Evolutionary conservation across 1,140 invertebrate species (phyloP).

Genomic region (Trichonephila inaurata): DNA sequence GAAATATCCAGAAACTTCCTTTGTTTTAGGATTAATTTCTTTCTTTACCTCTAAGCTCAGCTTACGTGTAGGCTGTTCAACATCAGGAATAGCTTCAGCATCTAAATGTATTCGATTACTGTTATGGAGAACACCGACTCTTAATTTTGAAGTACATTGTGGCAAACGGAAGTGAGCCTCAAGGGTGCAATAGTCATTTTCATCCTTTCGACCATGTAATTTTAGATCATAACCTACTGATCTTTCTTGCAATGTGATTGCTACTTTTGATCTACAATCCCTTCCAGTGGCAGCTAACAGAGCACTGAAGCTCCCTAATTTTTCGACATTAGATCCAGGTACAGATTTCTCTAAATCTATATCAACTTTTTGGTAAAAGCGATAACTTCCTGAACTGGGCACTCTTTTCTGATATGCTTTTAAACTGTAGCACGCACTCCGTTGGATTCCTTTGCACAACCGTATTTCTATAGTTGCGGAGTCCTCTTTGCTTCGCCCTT

Average conservation of each 20-base stretch:
- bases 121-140: background rate
- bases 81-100: slow-evolving; percentile 1
- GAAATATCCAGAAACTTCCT: slow-evolving; percentile 18
- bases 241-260: slow-evolving; percentile 1
- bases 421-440: slow-evolving; percentile 3
- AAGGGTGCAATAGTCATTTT: slow-evolving; percentile 16
- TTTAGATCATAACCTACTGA: slow-evolving; percentile 54
- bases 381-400: background rate
- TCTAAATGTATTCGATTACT: background rate
- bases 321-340: background rate
- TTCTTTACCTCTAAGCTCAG: background rate
- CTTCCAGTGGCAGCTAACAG: background rate
- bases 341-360: slow-evolving; percentile 28
- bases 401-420: slow-evolving; percentile 9
- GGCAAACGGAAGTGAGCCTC: slow-evolving; percentile 8
- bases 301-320: background rate
- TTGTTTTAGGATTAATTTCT: background rate
- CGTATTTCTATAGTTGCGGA: background rate
- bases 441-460: background rate
- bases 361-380: background rate
- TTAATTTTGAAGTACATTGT: background rate
- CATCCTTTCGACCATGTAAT: slow-evolving; percentile 9
- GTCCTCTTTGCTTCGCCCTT: background rate
- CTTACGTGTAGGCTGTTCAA: background rate
- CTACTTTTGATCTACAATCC: slow-evolving; percentile 24